Evolutionary conservation across 2,888 invertebrate species (phyloP).

Genomic region (Euphydryas editha): DNA sequence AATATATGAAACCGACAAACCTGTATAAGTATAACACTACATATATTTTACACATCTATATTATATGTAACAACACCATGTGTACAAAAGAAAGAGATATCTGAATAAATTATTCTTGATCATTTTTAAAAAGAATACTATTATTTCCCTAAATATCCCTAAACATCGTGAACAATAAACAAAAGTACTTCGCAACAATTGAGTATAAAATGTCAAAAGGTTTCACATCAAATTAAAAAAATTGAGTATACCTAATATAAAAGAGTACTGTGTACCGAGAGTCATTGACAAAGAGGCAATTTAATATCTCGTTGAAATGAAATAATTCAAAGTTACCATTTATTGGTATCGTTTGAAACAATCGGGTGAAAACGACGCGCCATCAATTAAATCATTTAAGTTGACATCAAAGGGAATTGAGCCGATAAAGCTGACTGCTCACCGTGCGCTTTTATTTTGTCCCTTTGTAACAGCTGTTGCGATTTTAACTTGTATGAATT

Average conservation of each 20-base stretch:
- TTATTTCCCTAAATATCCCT: no score
- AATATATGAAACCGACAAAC: no score
- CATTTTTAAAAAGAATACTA: no score
- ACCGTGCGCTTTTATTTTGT: not conserved
- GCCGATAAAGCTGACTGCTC: conserved; percentile 20
- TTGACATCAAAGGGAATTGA: conserved; percentile 31
- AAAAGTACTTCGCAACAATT: not conserved
- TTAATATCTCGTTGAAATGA: conserved; percentile 20
- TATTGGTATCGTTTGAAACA: conserved; percentile 29
- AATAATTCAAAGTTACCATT: conserved; percentile 21
- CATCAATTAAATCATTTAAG: conserved; percentile 41
- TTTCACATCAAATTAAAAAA: not conserved
- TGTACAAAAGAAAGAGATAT: no score
- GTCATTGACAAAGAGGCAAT: conserved; percentile 22
- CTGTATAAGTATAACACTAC: no score
- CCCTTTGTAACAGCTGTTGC: not conserved
- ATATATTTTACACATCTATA: no score
- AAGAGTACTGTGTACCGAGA: conserved; percentile 1
- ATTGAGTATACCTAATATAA: not conserved
- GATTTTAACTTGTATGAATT: not conserved
- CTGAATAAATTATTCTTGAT: no score
- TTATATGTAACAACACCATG: no score
- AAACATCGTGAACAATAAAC: not conserved
- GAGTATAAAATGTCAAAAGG: no score
- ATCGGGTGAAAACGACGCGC: conserved; percentile 16